Base-by-base conservation (phyloP, 2,797 vertebrate species). In the Microctenopoma stevenorrisi region DNA sequence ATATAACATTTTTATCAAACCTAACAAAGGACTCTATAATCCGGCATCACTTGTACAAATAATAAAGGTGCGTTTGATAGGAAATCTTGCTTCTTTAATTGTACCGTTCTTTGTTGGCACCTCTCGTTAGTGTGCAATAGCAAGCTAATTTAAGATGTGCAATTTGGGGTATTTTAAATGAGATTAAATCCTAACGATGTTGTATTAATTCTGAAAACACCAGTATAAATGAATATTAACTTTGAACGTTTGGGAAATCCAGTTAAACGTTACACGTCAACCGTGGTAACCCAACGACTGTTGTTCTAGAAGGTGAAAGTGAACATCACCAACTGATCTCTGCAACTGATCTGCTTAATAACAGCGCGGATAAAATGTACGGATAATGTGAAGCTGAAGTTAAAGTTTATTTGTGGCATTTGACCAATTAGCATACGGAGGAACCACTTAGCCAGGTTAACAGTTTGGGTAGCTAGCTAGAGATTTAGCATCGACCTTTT, bases 291-390 rank as follows among this genome's bases (percentile, higher is more conserved):
- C 0, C 11, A 68, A 70, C 69, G 63, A 30, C 64, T 65, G 50
- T 68, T 68, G 50, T 68, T 81, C 63, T 52, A 40, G 46, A 77
- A 74, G 64, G 0, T 11, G 0, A 2, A 1, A 15, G 43, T 62
- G 3, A 67, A 67, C 46, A 7, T 0, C n/a, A 37, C 12, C 38
- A 64, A 70, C 59, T 0, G 50, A 13, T 38, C 2, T 4, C 40
- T 3, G 40, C 11, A 35, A 43, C 2, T 0, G 10, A 4, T 8
- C 35, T 25, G 14, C 1, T 10, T 12, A 46, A 52, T 7, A 26
- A 14, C 3, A n/a, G 1, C 14, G 9, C 22, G 3, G 15, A 6
- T 35, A 4, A n/a, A 47, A 4, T 11, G n/a, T 13, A 14, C 3
- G 53, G n/a, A 15, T 6, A 14, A 35, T 2, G 11, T 2, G 12